These are phyloP conservation scores for Gobio occitaniae DNA, from an alignment of 2,797 vertebrate species.

Conservation along the genomic window DNA sequence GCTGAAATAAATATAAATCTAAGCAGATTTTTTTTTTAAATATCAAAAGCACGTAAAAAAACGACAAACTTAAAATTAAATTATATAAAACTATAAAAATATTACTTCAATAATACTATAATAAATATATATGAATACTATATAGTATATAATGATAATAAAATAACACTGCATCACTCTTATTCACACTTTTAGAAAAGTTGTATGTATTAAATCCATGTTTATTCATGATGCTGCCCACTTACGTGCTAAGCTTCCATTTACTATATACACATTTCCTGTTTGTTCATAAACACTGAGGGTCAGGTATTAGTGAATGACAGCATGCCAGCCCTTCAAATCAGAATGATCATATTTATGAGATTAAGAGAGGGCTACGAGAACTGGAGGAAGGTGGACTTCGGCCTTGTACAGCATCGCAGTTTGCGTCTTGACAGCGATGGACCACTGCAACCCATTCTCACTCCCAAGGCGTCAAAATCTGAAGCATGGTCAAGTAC, in stretches of 20 bases:
- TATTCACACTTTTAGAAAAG: not conserved
- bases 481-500: no score
- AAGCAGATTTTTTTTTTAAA: not conserved
- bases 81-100: not conserved
- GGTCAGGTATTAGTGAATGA: not conserved
- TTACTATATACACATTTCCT: not conserved
- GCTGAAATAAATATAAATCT: not conserved
- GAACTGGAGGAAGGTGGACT: not conserved
- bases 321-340: not conserved
- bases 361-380: not conserved
- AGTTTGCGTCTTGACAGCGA: no score
- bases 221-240: not conserved
- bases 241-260: not conserved
- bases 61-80: not conserved
- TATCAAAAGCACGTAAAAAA: not conserved
- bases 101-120: not conserved
- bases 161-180: not conserved
- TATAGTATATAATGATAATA: not conserved
- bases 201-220: not conserved
- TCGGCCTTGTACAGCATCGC: not conserved
- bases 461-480: no score
- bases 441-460: no score
- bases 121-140: not conserved
- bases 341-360: not conserved
- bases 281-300: conserved; percentile 12